These are phyloP conservation scores for Macrosiphum euphorbiae DNA, from an alignment of 2,888 invertebrate genomes.

Conservation along the genomic window DNA sequence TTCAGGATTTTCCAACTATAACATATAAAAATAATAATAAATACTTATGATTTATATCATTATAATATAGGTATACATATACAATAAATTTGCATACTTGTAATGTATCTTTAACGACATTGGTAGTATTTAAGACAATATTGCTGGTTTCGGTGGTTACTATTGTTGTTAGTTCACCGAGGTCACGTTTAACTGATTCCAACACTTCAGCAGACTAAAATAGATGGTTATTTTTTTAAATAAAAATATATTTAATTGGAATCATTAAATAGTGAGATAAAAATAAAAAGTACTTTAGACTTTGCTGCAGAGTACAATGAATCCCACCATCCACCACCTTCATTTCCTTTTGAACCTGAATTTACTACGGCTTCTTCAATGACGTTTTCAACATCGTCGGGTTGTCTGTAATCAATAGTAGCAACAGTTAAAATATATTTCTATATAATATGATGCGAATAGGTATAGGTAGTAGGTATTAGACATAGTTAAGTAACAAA, in stretches of 20 bases:
- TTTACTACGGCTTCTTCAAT: conserved; percentile 18
- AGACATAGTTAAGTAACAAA: not conserved
- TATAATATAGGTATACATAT: not conserved
- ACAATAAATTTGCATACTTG: conserved; percentile 72
- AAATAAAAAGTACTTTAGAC: conserved; percentile 58
- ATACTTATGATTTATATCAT: not conserved
- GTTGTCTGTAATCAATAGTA: conserved; percentile 42
- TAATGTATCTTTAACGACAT: conserved; percentile 78
- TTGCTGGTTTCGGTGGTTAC: conserved; percentile 80
- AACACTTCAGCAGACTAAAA: conserved; percentile 80
- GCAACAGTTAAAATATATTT: not conserved
- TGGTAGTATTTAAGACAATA: conserved; percentile 78
- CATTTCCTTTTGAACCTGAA: conserved; percentile 37
- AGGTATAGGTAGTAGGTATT: not conserved
- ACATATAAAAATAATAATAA: conserved; percentile 66
- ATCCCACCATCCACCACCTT: conserved; percentile 65
- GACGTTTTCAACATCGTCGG: conserved; percentile 7
- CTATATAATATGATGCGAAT: not conserved
- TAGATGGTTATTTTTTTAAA: conserved; percentile 35
- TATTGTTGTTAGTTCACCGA: conserved; percentile 81
- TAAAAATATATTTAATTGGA: not conserved
- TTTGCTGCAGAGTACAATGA: conserved; percentile 65
- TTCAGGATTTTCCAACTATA: conserved; percentile 79
- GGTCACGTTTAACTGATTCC: conserved; percentile 82
- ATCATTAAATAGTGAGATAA: not conserved